Percentiles rank a stretch among this genome's conserved stretches.
Evolutionary conservation across 1,140 invertebrate genomes (phyloP).

Genomic region (Diorhabda carinulata): DNA sequence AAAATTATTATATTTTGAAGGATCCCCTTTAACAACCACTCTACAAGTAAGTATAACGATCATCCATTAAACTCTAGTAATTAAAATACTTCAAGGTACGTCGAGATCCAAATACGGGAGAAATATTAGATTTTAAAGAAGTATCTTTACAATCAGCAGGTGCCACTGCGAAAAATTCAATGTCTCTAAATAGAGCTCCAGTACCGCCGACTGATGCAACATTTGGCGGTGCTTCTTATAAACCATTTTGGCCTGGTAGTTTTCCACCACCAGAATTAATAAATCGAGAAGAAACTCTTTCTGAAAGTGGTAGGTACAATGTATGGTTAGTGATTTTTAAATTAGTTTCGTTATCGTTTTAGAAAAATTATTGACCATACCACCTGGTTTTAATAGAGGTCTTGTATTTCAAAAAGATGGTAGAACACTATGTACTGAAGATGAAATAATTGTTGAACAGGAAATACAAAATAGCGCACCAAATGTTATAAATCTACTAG

Average conservation of each 20-base stretch:
- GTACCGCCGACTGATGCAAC: conserved; percentile 58
- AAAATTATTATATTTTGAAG: conserved; percentile 52
- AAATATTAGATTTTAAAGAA: conserved; percentile 66
- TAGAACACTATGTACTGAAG: conserved; percentile 41
- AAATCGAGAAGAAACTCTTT: conserved; percentile 3
- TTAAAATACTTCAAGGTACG: conserved; percentile 50
- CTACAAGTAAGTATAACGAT: conserved; percentile 45
- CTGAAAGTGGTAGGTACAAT: conserved; percentile 7
- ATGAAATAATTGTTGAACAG: neutral
- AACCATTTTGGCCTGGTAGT: conserved; percentile 78
- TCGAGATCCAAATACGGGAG: conserved; percentile 67
- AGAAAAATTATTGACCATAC: conserved; percentile 56
- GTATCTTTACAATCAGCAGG: conserved; percentile 58
- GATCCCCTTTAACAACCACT: conserved; percentile 51
- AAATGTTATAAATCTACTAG: conserved; percentile 43
- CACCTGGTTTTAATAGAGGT: conserved; percentile 62
- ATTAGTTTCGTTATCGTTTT: conserved; percentile 8
- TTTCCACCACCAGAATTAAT: conserved; percentile 57
- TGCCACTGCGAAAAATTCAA: conserved; percentile 68
- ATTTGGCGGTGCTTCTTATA: conserved; percentile 66
- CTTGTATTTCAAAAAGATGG: conserved; percentile 54
- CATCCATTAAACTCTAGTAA: neutral
- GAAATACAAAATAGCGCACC: conserved; percentile 17
- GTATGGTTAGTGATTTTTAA: too few species aligned
- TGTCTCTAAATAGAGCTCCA: conserved; percentile 66